A percentile compares a stretch with the other conserved stretches of the same genome.
phyloP scores from a whole-genome alignment of 92 coral and sea anemone genomes.

The Parazoanthus darwini region DNA sequence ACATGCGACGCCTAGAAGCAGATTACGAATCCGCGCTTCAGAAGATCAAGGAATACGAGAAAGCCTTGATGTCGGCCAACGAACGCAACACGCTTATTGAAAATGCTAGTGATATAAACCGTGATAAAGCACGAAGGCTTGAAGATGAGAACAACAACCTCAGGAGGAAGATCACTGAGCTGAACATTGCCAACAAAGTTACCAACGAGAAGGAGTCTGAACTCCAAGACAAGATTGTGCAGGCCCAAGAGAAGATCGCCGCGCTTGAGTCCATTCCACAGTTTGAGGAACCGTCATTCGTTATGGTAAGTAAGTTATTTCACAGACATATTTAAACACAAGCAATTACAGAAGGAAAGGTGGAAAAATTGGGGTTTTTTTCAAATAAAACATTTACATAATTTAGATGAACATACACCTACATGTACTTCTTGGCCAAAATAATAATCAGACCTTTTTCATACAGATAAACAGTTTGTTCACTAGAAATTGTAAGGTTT shows the following conservation, averaged over 20 bases:
- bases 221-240: conserved; percentile 70
- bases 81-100: conserved; percentile 80
- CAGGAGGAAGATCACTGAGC: conserved; percentile 77
- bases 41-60: conserved; percentile 83
- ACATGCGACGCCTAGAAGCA: conserved; percentile 86
- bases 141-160: conserved; percentile 83
- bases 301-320: conserved; percentile 7
- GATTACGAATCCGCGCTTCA: conserved; percentile 89
- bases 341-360: neutral
- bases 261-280: conserved; percentile 62
- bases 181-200: conserved; percentile 64
- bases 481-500: neutral
- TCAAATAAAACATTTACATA: neutral
- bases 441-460: too few species aligned
- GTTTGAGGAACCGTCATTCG: conserved; percentile 55
- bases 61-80: conserved; percentile 67
- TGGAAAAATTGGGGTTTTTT: too few species aligned
- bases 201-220: conserved; percentile 83
- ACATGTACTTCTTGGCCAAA: neutral
- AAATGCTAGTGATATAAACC: conserved; percentile 79
- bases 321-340: too few species aligned
- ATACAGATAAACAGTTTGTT: neutral
- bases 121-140: conserved; percentile 82
- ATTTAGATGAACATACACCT: too few species aligned
- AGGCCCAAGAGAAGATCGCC: conserved; percentile 74